Conservation (phyloP, 2,113 vertebrate genomes). For the Copsychus sechellarum region DNA sequence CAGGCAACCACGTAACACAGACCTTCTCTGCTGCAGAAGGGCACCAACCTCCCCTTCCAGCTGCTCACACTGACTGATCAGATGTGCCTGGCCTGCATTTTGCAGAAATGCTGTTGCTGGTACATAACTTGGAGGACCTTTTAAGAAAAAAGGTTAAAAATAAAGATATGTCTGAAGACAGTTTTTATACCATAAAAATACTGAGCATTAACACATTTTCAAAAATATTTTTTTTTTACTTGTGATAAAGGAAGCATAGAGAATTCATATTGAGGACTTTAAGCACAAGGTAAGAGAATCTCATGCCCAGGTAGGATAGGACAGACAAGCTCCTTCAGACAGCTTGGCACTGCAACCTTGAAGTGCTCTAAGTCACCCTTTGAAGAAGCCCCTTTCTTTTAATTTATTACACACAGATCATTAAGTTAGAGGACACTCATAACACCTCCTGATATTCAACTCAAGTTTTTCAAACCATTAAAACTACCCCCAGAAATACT, state of each 20-base stretch:
- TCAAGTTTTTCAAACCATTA: neutral
- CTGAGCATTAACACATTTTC: neutral
- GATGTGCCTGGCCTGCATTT: constrained; percentile 94
- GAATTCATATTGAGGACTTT: neutral
- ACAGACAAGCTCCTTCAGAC: neutral
- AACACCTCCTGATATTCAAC: neutral
- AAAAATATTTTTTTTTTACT: neutral
- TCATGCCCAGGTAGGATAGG: neutral
- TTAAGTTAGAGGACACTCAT: neutral
- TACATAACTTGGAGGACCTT: constrained; percentile 97
- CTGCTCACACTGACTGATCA: constrained; percentile 95
- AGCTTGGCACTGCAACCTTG: neutral
- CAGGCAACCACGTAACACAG: constrained; percentile 86
- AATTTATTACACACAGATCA: neutral
- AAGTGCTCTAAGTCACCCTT: neutral
- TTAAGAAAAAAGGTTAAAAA: neutral
- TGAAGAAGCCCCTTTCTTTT: neutral
- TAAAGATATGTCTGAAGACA: neutral
- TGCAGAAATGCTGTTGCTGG: constrained; percentile 96
- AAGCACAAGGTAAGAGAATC: neutral
- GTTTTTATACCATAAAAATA: neutral
- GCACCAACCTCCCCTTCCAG: constrained; percentile 90
- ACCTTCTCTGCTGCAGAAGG: constrained; percentile 91
- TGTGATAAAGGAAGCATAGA: neutral
- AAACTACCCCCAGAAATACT: neutral